Evolutionary conservation across 2,888 invertebrate genomes (phyloP).

Genomic region (Ennomos quercinarius): DNA sequence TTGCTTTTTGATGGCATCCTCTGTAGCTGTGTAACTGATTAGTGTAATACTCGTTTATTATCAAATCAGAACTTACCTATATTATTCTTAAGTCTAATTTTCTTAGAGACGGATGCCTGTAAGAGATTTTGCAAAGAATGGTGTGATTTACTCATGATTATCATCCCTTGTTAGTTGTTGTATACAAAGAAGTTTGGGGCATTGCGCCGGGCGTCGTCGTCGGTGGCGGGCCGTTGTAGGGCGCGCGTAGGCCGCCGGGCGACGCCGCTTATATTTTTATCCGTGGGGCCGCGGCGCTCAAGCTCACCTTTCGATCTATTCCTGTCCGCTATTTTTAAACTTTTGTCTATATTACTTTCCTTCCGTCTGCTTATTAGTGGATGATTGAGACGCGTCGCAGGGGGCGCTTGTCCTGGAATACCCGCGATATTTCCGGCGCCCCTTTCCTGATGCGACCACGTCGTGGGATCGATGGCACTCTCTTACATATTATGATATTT

Average conservation of each 20-base stretch:
- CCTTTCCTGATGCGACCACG: slow-evolving; percentile 55
- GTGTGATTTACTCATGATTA: too few relatives aligned
- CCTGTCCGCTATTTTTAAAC: slow-evolving; percentile 78
- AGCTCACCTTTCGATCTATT: slow-evolving; percentile 85
- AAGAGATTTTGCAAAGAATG: too few relatives aligned
- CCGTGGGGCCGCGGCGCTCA: slow-evolving; percentile 76
- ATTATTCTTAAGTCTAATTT: too few relatives aligned
- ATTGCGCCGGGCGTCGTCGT: slow-evolving; percentile 44
- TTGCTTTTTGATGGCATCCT: too few relatives aligned
- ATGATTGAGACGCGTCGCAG: slow-evolving; percentile 84
- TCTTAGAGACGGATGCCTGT: too few relatives aligned
- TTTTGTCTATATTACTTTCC: slow-evolving; percentile 84
- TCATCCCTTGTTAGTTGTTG: too few relatives aligned
- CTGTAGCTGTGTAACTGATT: too few relatives aligned
- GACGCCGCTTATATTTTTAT: slow-evolving; percentile 73
- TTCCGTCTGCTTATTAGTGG: slow-evolving; percentile 83
- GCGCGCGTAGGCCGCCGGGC: slow-evolving; percentile 66
- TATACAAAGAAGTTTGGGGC: neutral
- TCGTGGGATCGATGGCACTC: slow-evolving; percentile 58
- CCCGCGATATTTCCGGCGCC: slow-evolving; percentile 74
- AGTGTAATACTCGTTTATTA: too few relatives aligned
- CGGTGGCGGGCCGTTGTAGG: slow-evolving; percentile 37
- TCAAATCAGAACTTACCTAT: too few relatives aligned
- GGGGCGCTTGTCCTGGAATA: slow-evolving; percentile 77
- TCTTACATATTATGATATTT: slow-evolving; percentile 51